Base-by-base conservation (phyloP, 1,140 invertebrate genomes). In the Ceratina australensis region DNA sequence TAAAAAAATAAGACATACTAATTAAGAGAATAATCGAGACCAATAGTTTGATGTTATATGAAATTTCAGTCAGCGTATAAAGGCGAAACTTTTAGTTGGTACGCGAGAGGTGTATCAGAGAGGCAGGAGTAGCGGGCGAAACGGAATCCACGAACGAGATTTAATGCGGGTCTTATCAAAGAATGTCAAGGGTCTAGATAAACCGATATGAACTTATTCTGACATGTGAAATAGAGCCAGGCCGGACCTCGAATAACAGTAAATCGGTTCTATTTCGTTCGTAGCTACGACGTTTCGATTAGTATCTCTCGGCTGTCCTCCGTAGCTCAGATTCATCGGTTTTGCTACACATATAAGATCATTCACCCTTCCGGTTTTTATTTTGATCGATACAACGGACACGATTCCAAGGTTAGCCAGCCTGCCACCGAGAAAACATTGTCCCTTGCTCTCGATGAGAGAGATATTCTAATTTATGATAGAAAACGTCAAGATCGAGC, bases 1-100 rank as follows among this genome's bases (percentile, higher is more conserved):
- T 0, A 10, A 42, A 0, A 42, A 8, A 42, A 42, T 42, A 42
- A 42, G 33, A 10, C 33, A 42, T 10, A 10, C 10, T 42, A 42
- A 42, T 42, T 42, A 42, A 42, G 33, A 10, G 33, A 42, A 42
- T 3, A 10, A 42, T 89, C 84, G 79, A 88, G 89, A 85, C 87
- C 86, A 90, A 91, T 90, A 91, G 91, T 92, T 91, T 42, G 7
- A 42, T 42, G 10, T 10, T 42, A 10, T 42, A 42, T n/a, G n/a
- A n/a, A n/a, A n/a, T n/a, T n/a, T n/a, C n/a, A n/a, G n/a, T n/a
- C n/a, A n/a, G n/a, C n/a, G 33, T 42, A 42, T 42, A 42, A 42
- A 42, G 33, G 33, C 10, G 33, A 42, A 42, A 42, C 33, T 42
- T 42, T 10, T 10, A 42, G 33, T 42, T 42, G 33, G 33, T 10